Base-by-base conservation (phyloP, 2,888 invertebrate species). In the Anthophora plumipes region DNA sequence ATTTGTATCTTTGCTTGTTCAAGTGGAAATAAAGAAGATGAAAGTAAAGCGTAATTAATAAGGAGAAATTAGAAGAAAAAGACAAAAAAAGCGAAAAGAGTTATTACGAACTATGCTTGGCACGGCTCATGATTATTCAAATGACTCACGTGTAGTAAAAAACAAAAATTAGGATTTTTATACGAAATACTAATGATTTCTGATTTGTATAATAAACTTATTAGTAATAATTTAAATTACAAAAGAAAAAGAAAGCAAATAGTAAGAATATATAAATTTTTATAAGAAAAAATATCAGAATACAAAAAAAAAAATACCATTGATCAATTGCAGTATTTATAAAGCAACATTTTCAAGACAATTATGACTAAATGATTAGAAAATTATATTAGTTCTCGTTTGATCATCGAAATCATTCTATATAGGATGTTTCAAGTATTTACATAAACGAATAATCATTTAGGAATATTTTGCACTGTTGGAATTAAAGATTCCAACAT, bases 1-100 rank as follows among this genome's bases (percentile, higher is more conserved):
- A 25, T 37, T 68, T 67, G 48, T 20, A 54, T 46, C 60, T 69
- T 52, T 50, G 43, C 46, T 67, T 46, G 14, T 14, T 39, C 14
- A 37, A 55, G 48, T 72, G 55, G 4, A 22, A 22, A 22, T 4
- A 22, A 9, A 20, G 4, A 31, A 9, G 22, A 55, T 52, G 54
- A 20, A 43, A 20, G 22, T 41, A 12, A 52, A 17, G 14, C 17
- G 22, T 54, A 50, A 50, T 50, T 9, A n/a, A 17, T 6, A 9
- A 2, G 17, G n/a, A 20, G n/a, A 50, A n/a, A 50, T n/a, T 50
- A 8, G 0, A 31, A 31, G 4, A 31, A 31, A 31, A 31, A 31
- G 31, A 31, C 1, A 31, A 31, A 6, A 14, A 39, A 7, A n/a
- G 17, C 8, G 14, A 14, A 39, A 7, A n/a, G 17, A n/a, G n/a